Evolutionary conservation across 2,888 invertebrate species (phyloP), one percentile per base, ranked within the genome.

Genomic region (Lasioglossum zephyrum): DNA sequence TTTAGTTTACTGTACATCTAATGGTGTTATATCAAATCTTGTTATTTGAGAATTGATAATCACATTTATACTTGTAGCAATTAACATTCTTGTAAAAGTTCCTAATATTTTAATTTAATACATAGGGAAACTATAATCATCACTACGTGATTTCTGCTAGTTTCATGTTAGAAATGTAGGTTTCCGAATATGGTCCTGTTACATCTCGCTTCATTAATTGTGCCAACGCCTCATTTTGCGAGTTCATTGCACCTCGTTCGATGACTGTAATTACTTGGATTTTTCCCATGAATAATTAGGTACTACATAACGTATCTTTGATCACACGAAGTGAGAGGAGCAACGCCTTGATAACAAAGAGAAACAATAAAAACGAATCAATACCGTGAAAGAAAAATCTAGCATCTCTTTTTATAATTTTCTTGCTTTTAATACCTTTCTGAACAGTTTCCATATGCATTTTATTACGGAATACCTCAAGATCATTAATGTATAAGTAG

Each of bases 251-350:
- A 63, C 63, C 63, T 31, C 31, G 16, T 31, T 63, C 60, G 63
- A 63, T 63, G 31, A 31, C 18, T 26, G 63, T 31, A 8, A 31
- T 63, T 63, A 63, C 31, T 31, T 31, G 31, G 31, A 63, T 63
- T 31, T 63, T 63, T 63, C 31, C 31, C 63, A 16, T 63, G 31
- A 63, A 63, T 63, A 63, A 63, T 63, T 63, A 63, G 63, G 31
- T 31, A 8, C 16, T 31, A 16, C 16, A 22, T 53, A 53, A 57
- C 9, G 57, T 57, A n/a, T 57, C 57, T n/a, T 57, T 11, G 57
- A 57, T 57, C n/a, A 11, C 57, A n/a, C 22, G n/a, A 57, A 57
- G 57, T n/a, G 57, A 11, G 57, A 57, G 57, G 57, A 57, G 57
- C 9, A n/a, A n/a, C 9, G 22, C 9, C n/a, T 57, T 11, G n/a